Evolutionary conservation across 1,140 invertebrate genomes (phyloP).

Genomic region (Cydia fagiglandana): DNA sequence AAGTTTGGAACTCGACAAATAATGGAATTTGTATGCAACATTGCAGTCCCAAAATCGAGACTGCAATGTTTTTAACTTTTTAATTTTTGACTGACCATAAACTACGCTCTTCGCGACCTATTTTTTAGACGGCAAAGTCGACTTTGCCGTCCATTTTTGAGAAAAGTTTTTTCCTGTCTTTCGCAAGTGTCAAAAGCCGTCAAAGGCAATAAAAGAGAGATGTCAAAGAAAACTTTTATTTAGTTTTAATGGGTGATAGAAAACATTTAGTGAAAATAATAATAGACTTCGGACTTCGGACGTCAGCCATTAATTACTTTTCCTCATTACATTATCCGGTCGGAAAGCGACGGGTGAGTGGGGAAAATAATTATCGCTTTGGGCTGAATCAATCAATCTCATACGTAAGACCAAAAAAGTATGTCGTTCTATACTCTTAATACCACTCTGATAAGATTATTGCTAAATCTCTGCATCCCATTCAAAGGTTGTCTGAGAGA

Average conservation of each 20-base stretch:
- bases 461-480: too few species aligned
- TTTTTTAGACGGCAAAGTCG: too few species aligned
- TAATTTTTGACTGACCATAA: too few species aligned
- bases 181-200: not conserved
- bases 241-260: not conserved
- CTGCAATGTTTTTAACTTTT: too few species aligned
- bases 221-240: not conserved
- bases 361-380: conserved; percentile 29
- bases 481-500: too few species aligned
- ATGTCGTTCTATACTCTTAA: not conserved
- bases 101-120: too few species aligned
- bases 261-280: not conserved
- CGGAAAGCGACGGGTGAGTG: not conserved
- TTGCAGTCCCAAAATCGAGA: too few species aligned
- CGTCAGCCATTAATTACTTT: conserved; percentile 22
- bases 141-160: too few species aligned
- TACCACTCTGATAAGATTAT: too few species aligned
- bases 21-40: too few species aligned
- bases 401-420: not conserved
- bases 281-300: too few species aligned
- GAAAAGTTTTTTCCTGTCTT: not conserved
- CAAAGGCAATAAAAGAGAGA: not conserved
- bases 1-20: too few species aligned
- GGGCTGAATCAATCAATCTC: conserved; percentile 7
- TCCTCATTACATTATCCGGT: conserved; percentile 1